Conservation (phyloP, 2,113 vertebrate genomes). For the Scytalopus superciliaris region DNA sequence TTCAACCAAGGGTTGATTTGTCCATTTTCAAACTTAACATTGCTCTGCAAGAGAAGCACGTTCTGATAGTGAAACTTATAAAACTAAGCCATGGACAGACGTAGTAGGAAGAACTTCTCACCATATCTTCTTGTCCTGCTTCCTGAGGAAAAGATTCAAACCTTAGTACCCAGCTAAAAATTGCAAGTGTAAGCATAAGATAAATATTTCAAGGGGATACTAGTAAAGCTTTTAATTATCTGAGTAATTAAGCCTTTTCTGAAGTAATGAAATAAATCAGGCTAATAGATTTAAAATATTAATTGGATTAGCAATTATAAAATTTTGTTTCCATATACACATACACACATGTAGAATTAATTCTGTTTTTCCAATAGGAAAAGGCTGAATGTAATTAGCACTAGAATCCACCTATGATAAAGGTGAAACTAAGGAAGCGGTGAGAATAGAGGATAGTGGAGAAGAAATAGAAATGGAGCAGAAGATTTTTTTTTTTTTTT, state of each 20-base stretch:
- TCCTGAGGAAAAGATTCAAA: background rate
- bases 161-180: background rate
- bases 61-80: background rate
- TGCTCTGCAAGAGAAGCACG: background rate
- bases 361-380: background rate
- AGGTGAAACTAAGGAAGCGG: background rate
- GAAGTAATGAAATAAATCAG: background rate
- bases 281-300: background rate
- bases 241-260: background rate
- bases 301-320: background rate
- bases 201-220: background rate
- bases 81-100: background rate
- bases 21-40: background rate
- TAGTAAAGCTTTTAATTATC: background rate
- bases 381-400: background rate
- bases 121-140: background rate
- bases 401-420: background rate
- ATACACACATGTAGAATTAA: background rate
- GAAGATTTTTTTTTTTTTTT: too few species aligned
- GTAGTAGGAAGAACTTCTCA: background rate
- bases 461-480: background rate
- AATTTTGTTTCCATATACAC: background rate
- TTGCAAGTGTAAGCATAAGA: background rate
- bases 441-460: background rate
- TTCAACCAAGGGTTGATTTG: background rate